A percentile compares a stretch with the other conserved stretches of the same genome.
phyloP scores from a whole-genome alignment of 2,888 invertebrate species.

The Allygus modestus region DNA sequence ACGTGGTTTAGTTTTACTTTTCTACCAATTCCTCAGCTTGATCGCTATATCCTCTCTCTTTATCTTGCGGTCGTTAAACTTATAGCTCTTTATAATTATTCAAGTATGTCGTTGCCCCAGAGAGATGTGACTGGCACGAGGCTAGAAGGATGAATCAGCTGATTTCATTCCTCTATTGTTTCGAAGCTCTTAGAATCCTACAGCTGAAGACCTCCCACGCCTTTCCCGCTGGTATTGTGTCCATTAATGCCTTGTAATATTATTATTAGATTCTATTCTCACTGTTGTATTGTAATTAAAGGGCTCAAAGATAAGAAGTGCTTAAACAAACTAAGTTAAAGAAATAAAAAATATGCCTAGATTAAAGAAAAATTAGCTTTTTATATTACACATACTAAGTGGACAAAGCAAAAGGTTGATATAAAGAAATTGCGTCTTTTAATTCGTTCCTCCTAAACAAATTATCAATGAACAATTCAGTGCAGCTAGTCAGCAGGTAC shows the following conservation, averaged over 20 bases:
- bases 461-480: too few species aligned
- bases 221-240: not conserved
- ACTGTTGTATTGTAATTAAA: too few species aligned
- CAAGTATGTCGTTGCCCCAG: not conserved
- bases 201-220: constrained; percentile 21
- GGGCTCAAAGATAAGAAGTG: too few species aligned
- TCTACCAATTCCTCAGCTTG: not conserved
- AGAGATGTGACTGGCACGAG: not conserved
- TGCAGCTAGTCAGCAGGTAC: too few species aligned
- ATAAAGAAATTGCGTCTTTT: too few species aligned
- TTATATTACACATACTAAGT: too few species aligned
- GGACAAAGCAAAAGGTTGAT: too few species aligned
- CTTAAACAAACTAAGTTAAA: too few species aligned
- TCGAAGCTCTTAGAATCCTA: not conserved
- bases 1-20: not conserved
- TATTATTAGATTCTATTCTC: too few species aligned
- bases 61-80: not conserved
- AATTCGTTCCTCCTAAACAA: too few species aligned
- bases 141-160: constrained; percentile 13
- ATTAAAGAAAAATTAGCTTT: too few species aligned
- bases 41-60: not conserved
- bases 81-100: not conserved
- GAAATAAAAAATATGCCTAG: too few species aligned
- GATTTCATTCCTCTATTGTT: constrained; percentile 22
- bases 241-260: not conserved